Evolutionary conservation across 37 sponge, comb jelly and placozoan genomes (phyloP).

Genomic region (Halisarca cf. caerulea): DNA sequence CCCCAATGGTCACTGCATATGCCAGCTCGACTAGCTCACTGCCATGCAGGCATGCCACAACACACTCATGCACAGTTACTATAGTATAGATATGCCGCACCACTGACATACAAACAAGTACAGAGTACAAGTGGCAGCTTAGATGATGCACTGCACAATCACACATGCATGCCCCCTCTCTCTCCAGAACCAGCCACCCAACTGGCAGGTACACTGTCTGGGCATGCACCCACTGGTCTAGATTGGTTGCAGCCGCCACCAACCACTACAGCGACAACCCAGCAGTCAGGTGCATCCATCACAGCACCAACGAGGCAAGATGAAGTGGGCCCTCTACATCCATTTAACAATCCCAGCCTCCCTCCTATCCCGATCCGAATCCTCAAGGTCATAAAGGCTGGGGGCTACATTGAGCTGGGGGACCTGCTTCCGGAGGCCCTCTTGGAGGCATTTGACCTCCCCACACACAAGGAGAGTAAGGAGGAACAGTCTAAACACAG

Average conservation of each 20-base stretch:
- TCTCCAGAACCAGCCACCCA: not conserved
- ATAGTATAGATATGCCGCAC: too few species aligned
- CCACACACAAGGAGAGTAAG: not conserved
- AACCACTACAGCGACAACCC: not conserved
- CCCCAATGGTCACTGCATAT: too few species aligned
- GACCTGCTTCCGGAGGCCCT: conserved; percentile 32
- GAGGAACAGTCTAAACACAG: not conserved
- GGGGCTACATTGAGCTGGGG: conserved; percentile 19
- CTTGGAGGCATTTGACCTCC: conserved; percentile 4
- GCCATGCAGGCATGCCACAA: too few species aligned
- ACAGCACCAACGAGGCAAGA: not conserved
- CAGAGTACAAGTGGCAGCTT: too few species aligned
- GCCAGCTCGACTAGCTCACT: too few species aligned
- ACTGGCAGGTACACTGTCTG: not conserved
- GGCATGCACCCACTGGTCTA: not conserved
- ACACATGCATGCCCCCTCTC: not conserved
- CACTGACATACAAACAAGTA: too few species aligned
- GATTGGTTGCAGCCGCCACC: not conserved
- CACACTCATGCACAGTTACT: too few species aligned
- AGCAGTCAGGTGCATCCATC: not conserved
- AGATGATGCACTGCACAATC: too few species aligned
- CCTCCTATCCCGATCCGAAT: conserved; percentile 24
- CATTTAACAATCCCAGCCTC: conserved; percentile 23
- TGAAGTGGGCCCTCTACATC: not conserved
- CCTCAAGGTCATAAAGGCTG: conserved; percentile 14